Conservation (phyloP, 2,113 vertebrate species). For the Ceyx melanurus region DNA sequence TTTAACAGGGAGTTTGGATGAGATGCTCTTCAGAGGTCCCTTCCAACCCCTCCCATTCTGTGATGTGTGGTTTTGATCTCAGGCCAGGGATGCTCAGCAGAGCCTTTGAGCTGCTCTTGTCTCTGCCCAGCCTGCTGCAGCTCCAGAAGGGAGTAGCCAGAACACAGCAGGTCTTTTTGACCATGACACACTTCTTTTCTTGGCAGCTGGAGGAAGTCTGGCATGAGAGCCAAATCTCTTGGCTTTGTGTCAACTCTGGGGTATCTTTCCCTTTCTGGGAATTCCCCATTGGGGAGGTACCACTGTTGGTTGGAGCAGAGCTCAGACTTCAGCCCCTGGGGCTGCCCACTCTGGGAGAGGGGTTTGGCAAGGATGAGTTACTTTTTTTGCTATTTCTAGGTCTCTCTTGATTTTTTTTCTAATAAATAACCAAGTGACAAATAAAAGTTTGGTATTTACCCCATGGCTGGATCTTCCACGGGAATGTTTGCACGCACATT, state of each 20-base stretch:
- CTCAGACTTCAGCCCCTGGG: conserved; percentile 9
- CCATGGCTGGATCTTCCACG: neutral
- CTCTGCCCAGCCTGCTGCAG: neutral
- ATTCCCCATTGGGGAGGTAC: neutral
- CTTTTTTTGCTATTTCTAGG: conserved; percentile 36
- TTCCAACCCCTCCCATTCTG: too few relatives aligned
- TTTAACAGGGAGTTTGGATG: too few relatives aligned
- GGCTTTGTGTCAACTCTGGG: conserved; percentile 26
- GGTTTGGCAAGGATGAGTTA: conserved; percentile 45
- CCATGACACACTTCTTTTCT: neutral
- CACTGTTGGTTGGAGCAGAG: conserved; percentile 10
- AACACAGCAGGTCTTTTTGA: conserved; percentile 5
- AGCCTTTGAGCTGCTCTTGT: neutral
- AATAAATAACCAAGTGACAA: conserved; percentile 66
- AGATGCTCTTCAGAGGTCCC: too few relatives aligned
- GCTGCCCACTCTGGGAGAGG: conserved; percentile 22
- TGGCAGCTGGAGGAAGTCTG: conserved; percentile 30
- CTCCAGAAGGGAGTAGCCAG: neutral
- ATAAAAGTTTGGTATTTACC: conserved; percentile 62
- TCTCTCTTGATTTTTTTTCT: conserved; percentile 17
- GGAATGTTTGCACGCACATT: neutral
- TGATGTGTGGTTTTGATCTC: neutral
- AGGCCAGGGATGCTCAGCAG: neutral
- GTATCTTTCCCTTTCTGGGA: conserved; percentile 29
- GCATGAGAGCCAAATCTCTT: neutral